Conservation (phyloP, 2,888 invertebrate species). For the Drosophila austrosaltans region DNA sequence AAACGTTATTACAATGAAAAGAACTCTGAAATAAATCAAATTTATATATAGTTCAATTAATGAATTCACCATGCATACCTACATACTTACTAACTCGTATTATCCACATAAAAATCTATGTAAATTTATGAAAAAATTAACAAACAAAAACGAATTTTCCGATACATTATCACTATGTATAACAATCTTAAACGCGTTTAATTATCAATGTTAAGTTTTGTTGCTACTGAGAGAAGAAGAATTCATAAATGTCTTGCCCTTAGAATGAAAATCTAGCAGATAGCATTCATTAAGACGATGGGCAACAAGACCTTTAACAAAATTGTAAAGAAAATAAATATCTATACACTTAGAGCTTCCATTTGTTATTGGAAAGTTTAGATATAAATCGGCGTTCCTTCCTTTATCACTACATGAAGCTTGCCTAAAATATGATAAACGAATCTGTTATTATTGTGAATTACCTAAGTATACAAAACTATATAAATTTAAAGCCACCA, state of each 20-base stretch:
- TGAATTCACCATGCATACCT: constrained; percentile 28
- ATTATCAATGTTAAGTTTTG: constrained; percentile 28
- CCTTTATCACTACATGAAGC: neutral
- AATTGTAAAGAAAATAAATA: constrained; percentile 14
- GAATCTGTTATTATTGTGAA: neutral
- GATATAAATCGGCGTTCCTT: neutral
- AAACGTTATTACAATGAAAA: neutral
- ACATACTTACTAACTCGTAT: neutral
- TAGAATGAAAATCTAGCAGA: too few relatives aligned
- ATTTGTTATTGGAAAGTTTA: constrained; percentile 20
- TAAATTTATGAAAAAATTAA: constrained; percentile 3
- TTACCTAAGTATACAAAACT: constrained; percentile 10
- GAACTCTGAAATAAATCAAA: constrained; percentile 53
- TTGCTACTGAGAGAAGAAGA: constrained; percentile 25
- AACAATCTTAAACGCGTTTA: constrained; percentile 24
- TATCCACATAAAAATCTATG: neutral
- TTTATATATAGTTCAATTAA: constrained; percentile 53
- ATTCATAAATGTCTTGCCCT: neutral
- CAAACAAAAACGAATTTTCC: constrained; percentile 28
- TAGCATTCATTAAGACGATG: too few relatives aligned
- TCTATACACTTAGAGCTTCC: constrained; percentile 55
- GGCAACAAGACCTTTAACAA: neutral
- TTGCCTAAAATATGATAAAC: neutral
- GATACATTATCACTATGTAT: constrained; percentile 13
- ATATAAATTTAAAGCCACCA: constrained; percentile 46